Evolutionary conservation across 2,888 invertebrate genomes (phyloP).

Genomic region (Trachelus stipa): DNA sequence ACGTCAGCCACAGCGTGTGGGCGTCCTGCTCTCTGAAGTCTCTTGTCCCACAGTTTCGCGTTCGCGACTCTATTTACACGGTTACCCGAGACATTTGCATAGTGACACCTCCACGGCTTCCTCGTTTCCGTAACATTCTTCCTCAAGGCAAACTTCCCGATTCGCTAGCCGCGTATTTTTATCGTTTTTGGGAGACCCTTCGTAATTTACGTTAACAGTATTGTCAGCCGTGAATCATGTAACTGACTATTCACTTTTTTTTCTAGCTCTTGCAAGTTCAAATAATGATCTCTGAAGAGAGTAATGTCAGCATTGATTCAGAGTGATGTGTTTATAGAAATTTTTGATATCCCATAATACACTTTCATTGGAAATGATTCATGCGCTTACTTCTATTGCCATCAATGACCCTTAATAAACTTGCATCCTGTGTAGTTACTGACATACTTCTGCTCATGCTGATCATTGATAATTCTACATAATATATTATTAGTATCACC

Average conservation of each 20-base stretch:
- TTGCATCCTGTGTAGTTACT: constrained; percentile 2
- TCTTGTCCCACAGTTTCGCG: constrained; percentile 38
- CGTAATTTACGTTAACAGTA: constrained; percentile 5
- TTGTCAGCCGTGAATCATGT: constrained; percentile 44
- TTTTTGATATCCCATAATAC: neutral
- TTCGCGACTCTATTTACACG: constrained; percentile 39
- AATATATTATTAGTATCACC: neutral
- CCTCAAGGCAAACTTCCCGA: neutral
- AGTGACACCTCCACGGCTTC: constrained; percentile 6
- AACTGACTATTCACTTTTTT: neutral
- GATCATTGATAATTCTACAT: neutral
- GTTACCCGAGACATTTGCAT: constrained; percentile 21
- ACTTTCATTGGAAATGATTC: neutral
- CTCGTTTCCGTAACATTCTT: neutral
- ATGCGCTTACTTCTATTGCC: neutral
- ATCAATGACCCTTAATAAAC: constrained; percentile 9
- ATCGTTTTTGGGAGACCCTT: neutral
- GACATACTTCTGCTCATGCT: neutral
- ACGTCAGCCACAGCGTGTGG: constrained; percentile 47
- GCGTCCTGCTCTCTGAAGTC: constrained; percentile 54
- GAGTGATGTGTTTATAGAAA: neutral
- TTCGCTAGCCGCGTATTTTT: neutral
- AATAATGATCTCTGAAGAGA: neutral
- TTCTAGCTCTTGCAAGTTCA: neutral
- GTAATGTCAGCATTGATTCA: neutral